Conservation (phyloP, 2,888 invertebrate genomes). For the Hyposoter didymator region DNA sequence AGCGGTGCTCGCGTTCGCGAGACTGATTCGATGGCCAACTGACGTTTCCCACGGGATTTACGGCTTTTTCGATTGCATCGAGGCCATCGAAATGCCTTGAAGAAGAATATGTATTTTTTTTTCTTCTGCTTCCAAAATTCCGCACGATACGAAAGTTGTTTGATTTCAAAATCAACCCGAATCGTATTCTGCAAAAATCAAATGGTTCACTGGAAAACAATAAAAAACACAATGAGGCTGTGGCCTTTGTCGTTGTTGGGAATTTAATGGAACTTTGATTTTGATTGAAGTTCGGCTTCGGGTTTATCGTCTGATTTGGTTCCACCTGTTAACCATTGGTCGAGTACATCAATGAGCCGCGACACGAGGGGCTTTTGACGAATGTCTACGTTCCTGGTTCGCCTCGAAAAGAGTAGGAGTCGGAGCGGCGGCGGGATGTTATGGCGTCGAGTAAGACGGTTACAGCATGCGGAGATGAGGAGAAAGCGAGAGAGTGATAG, state of each 20-base stretch:
- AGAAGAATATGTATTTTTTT: not conserved
- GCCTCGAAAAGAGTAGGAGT: slow-evolving; percentile 50
- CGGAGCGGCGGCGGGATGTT: slow-evolving; percentile 28
- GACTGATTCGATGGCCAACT: slow-evolving; percentile 26
- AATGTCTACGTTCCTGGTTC: slow-evolving; percentile 55
- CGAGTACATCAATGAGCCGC: not conserved
- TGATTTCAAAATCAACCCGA: not conserved
- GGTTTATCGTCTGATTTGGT: not conserved
- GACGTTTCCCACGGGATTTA: slow-evolving; percentile 39
- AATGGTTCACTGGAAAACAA: not conserved
- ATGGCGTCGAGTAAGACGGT: slow-evolving; percentile 22
- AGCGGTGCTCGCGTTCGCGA: slow-evolving; percentile 28
- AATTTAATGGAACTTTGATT: not conserved
- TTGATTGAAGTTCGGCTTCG: not conserved
- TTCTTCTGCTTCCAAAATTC: no score
- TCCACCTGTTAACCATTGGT: slow-evolving; percentile 45
- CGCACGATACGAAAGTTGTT: not conserved
- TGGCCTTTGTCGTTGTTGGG: not conserved
- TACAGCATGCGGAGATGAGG: not conserved
- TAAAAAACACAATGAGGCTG: not conserved
- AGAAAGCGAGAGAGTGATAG: slow-evolving; percentile 25
- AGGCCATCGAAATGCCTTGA: not conserved
- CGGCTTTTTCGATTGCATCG: not conserved
- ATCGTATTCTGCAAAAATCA: not conserved
- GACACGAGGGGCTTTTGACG: slow-evolving; percentile 10